These are phyloP conservation scores for Acanthosepion pharaonis DNA, from an alignment of 2,888 invertebrate species.

Conservation along the genomic window DNA sequence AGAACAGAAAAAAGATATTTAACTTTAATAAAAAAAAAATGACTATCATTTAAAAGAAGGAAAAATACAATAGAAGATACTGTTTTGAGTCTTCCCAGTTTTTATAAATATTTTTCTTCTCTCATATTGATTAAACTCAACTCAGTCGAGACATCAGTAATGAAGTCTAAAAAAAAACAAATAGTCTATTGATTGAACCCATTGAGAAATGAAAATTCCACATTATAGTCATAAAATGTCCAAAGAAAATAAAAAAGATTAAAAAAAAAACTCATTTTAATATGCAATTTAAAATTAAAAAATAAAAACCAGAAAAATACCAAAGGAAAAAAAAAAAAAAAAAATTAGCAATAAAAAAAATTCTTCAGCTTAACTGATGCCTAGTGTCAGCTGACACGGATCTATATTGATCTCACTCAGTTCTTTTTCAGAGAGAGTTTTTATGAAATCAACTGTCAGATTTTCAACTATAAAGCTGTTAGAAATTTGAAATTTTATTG, in stretches of 20 bases:
- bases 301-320: background rate
- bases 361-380: background rate
- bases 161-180: background rate
- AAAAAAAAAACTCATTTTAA: background rate
- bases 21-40: background rate
- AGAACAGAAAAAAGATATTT: background rate
- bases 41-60: background rate
- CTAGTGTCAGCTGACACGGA: background rate
- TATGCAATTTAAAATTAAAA: background rate
- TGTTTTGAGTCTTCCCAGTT: background rate
- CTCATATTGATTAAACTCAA: background rate
- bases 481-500: background rate
- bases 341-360: background rate
- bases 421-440: background rate
- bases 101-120: background rate
- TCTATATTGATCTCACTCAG: background rate
- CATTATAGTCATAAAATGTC: background rate
- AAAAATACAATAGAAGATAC: background rate
- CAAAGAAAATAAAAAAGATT: background rate
- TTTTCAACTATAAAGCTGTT: background rate
- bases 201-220: background rate
- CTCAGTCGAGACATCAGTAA: background rate
- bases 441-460: background rate
- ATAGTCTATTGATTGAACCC: background rate
- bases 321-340: background rate